Percentiles rank a stretch among this genome's conserved stretches.
phyloP scores from a whole-genome alignment of 2,113 vertebrate genomes.

The Phalacrocorax carbo region DNA sequence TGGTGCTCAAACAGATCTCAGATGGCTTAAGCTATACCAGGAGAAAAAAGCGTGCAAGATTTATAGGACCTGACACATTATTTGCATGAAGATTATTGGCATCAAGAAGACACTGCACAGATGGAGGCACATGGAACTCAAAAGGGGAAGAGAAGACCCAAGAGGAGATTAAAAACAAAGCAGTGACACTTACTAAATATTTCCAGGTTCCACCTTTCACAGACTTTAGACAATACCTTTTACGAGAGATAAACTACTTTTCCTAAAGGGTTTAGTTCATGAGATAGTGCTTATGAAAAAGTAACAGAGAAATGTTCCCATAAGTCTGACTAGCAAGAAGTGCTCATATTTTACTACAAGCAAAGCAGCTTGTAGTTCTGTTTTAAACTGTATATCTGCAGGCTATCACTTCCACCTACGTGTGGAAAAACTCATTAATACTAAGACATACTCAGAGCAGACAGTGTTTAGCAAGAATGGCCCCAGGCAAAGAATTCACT shows the following conservation, averaged over 20 bases:
- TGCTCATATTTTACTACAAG: background rate
- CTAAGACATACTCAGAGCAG: background rate
- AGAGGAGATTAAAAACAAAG: background rate
- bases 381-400: background rate
- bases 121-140: background rate
- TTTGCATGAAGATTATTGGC: background rate
- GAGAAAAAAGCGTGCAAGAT: background rate
- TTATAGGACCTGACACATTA: background rate
- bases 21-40: background rate
- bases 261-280: background rate
- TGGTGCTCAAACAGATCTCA: background rate
- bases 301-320: background rate
- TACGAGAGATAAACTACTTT: background rate
- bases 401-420: background rate
- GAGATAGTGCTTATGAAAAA: background rate
- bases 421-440: background rate
- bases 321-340: background rate
- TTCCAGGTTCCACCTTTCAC: background rate
- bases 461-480: background rate
- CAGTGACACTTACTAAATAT: background rate
- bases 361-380: background rate
- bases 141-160: background rate
- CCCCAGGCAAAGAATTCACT: background rate
- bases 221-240: background rate
- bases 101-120: background rate